Percentiles rank a stretch among this genome's conserved stretches.
These are phyloP conservation scores for Promerops cafer DNA, from an alignment of 2,113 vertebrate genomes.

Conservation along the genomic window DNA sequence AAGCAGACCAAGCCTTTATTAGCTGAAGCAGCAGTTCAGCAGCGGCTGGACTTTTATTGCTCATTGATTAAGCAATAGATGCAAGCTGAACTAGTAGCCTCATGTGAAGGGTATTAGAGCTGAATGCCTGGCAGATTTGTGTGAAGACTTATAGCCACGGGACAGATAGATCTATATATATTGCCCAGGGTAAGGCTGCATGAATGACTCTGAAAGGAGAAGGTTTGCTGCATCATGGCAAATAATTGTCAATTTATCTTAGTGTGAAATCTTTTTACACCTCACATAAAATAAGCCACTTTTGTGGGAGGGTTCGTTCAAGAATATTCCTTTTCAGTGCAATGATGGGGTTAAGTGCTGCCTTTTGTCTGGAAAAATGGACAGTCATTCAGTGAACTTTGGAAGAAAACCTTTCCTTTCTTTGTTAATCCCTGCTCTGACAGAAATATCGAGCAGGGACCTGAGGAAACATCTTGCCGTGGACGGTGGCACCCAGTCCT, in stretches of 20 bases:
- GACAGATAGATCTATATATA: neutral
- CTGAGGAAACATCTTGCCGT: neutral
- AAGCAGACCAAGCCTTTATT: conserved; percentile 47
- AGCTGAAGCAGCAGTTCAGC: conserved; percentile 62
- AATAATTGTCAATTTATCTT: neutral
- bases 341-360: neutral
- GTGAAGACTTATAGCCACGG: neutral
- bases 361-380: neutral
- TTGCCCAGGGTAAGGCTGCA: neutral
- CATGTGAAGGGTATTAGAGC: conserved; percentile 25
- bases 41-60: conserved; percentile 42
- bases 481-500: neutral
- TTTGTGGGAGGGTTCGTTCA: neutral
- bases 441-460: neutral
- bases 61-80: conserved; percentile 69
- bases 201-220: neutral
- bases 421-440: neutral
- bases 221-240: neutral
- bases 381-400: neutral
- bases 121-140: conserved; percentile 30
- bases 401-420: neutral
- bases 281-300: neutral
- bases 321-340: neutral
- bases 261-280: neutral
- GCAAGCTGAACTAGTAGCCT: conserved; percentile 30